Conservation (phyloP, 2,888 invertebrate species). For the Amphiduros pacificus region DNA sequence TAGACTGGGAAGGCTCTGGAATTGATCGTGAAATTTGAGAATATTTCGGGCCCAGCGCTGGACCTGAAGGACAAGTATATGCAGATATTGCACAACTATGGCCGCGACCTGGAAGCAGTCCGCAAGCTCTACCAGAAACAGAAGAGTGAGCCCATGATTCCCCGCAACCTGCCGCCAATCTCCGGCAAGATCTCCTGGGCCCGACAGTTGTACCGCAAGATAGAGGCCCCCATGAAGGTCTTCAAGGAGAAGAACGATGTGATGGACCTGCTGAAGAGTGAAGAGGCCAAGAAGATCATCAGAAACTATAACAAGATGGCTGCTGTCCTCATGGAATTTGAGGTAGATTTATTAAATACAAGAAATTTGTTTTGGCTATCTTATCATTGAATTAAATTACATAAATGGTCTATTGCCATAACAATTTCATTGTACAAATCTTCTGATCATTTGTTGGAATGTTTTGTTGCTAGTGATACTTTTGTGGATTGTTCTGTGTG, state of each 20-base stretch:
- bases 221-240: constrained; percentile 76
- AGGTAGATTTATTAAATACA: too few species aligned
- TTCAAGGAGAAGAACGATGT: constrained; percentile 57
- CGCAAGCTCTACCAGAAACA: constrained; percentile 78
- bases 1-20: constrained; percentile 59
- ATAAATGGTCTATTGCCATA: too few species aligned
- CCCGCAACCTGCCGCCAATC: constrained; percentile 87
- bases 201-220: constrained; percentile 77
- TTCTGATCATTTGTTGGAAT: too few species aligned
- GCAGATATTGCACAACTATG: constrained; percentile 61
- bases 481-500: too few species aligned
- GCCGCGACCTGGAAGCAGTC: constrained; percentile 82
- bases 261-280: constrained; percentile 49
- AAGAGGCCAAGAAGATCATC: constrained; percentile 57
- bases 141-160: constrained; percentile 84
- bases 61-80: constrained; percentile 60
- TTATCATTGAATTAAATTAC: too few species aligned
- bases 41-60: constrained; percentile 53
- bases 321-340: constrained; percentile 59
- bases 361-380: too few species aligned
- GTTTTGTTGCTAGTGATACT: too few species aligned
- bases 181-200: constrained; percentile 80
- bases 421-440: too few species aligned
- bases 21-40: constrained; percentile 56
- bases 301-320: constrained; percentile 61